Percentiles rank a stretch among this genome's conserved stretches.
These are phyloP conservation scores for Gyrodactylus salaris DNA, from an alignment of 1,140 invertebrate species.

Conservation along the genomic window DNA sequence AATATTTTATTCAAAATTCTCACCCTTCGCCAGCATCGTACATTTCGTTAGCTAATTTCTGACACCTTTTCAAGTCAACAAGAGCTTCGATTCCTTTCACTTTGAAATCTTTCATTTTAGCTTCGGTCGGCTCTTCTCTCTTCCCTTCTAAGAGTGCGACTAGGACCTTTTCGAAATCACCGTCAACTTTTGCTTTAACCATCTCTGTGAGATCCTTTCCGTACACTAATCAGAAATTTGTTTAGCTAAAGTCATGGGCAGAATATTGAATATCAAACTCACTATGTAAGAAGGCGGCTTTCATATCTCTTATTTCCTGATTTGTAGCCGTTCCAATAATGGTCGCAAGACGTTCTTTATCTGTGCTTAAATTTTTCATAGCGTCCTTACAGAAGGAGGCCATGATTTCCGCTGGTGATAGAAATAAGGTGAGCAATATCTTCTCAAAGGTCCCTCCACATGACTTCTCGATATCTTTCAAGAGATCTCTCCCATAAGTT, in stretches of 20 bases:
- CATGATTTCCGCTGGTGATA: neutral
- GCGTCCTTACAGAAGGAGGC: neutral
- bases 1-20: neutral
- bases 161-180: neutral
- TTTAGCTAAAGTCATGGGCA: neutral
- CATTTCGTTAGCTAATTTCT: neutral
- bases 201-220: neutral
- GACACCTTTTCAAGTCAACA: neutral
- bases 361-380: neutral
- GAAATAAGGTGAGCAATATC: neutral
- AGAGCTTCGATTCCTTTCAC: neutral
- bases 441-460: neutral
- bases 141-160: neutral
- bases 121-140: neutral
- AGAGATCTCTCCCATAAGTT: neutral
- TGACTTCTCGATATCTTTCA: neutral
- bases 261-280: no score
- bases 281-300: neutral
- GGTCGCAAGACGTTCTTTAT: neutral
- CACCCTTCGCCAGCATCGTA: neutral
- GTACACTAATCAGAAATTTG: neutral
- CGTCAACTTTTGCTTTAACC: neutral
- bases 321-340: neutral
- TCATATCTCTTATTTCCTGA: neutral
- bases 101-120: neutral